Percentiles rank a stretch among this genome's conserved stretches.
Conservation (phyloP, 2,797 vertebrate genomes). For the Benthosema pterotum region DNA sequence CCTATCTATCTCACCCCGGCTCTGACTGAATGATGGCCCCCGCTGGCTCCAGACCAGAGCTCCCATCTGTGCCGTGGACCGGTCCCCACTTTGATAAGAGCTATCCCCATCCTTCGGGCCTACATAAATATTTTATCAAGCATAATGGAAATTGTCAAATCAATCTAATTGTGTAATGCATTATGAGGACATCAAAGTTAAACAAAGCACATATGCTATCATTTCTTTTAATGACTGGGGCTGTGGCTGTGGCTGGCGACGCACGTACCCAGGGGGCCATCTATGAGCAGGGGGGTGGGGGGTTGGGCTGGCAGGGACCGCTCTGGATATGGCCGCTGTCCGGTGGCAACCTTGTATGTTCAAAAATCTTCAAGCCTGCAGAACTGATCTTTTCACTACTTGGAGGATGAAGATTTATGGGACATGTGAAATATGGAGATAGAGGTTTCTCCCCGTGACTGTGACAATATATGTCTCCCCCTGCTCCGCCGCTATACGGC, state of each 20-base stretch:
- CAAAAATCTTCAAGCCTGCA: too few species aligned
- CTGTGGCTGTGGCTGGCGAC: conserved; percentile 80
- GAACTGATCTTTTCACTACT: too few species aligned
- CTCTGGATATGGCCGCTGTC: conserved; percentile 70
- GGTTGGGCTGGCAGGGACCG: conserved; percentile 87
- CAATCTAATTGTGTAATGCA: conserved; percentile 99
- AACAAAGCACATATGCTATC: conserved; percentile 99
- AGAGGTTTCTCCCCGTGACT: too few species aligned
- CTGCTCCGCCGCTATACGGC: conserved; percentile 74
- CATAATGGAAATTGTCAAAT: conserved; percentile 99
- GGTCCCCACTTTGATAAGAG: conserved; percentile 92
- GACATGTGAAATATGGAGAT: too few species aligned
- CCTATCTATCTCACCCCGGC: conserved; percentile 23
- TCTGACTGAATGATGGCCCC: conserved; percentile 92
- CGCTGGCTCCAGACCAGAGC: conserved; percentile 42
- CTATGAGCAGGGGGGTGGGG: conserved; percentile 47
- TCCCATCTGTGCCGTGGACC: conserved; percentile 92
- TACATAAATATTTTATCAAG: conserved; percentile 99
- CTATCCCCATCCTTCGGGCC: conserved; percentile 98
- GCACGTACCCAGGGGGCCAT: conserved; percentile 91
- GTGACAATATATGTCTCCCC: conserved; percentile 86
- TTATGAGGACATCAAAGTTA: conserved; percentile 99
- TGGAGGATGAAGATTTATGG: too few species aligned
- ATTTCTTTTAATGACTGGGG: conserved; percentile 96
- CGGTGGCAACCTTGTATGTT: too few species aligned